These are phyloP conservation scores for Miichthys miiuy DNA, from an alignment of 2,797 vertebrate species.

Conservation along the genomic window DNA sequence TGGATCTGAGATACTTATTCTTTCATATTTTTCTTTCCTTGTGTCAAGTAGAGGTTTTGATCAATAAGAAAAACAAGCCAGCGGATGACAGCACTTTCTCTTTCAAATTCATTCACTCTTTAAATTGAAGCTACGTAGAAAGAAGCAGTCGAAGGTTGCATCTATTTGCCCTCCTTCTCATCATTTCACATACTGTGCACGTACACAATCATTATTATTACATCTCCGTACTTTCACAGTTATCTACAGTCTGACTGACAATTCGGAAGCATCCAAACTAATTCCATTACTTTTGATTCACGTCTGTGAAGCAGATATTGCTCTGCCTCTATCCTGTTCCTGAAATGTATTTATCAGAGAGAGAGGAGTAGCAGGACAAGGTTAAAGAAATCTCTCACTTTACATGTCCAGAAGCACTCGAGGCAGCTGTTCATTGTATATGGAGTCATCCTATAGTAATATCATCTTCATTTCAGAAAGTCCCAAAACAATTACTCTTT, in stretches of 20 bases:
- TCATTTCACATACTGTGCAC: conserved; percentile 41
- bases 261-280: conserved; percentile 57
- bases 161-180: neutral
- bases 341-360: conserved; percentile 59
- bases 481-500: conserved; percentile 27
- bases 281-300: conserved; percentile 66
- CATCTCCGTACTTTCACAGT: conserved; percentile 48
- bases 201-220: conserved; percentile 48
- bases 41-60: conserved; percentile 61
- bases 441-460: conserved; percentile 30
- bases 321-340: conserved; percentile 49
- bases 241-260: conserved; percentile 46
- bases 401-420: conserved; percentile 44
- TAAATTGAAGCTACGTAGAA: conserved; percentile 21
- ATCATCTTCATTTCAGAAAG: conserved; percentile 56
- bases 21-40: conserved; percentile 42
- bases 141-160: neutral
- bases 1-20: conserved; percentile 25
- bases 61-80: conserved; percentile 53
- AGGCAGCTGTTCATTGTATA: conserved; percentile 24
- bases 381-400: conserved; percentile 65
- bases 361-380: conserved; percentile 45
- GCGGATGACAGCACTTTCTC: conserved; percentile 21
- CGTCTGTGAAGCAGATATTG: conserved; percentile 54
- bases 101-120: conserved; percentile 50